Evolutionary conservation across 2,113 vertebrate genomes (phyloP), one percentile per base, ranked within the genome.

Genomic region (Hyperoodon ampullatus): DNA sequence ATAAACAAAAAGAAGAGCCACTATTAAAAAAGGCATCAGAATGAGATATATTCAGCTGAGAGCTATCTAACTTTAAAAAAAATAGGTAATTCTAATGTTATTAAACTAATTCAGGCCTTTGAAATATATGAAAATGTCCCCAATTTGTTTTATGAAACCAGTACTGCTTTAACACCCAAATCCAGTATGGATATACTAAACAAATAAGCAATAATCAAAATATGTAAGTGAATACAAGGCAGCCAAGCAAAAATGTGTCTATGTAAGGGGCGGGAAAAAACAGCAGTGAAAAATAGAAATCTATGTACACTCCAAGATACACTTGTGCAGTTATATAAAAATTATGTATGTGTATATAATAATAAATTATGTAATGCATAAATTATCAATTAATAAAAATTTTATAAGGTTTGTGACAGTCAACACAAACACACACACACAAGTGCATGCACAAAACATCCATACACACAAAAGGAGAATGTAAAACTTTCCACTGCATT

Each of bases 191-290:
- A 93, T 72, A 71, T 15, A 66, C 15, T 66, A 88, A 93, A 53
- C 13, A 92, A 65, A 94, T 65, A 88, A 83, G 68, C 15, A 83
- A 71, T 65, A 2, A 90, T 82, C 9, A 90, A 95, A 88, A 88
- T 28, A 88, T 68, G 9, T 84, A 90, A 86, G 68, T 50, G 19
- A 93, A 90, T 88, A 83, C 11, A 33, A 35, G 8, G 6, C 39
- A 92, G 61, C 26, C 39, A 60, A 77, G 58, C 28, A 88, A 93
- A 96, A 90, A 16, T 35, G 35, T 18, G 47, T 47, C 35, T 70
- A 15, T 7, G 35, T 50, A 14, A 30, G 12, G 30, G 9, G 24
- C 1, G 23, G 24, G 18, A 55, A 55, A 39, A 78, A 9, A 83
- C 13, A 61, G 1, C 4, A 55, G 55, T 33, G 60, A 89, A 82